Base-by-base conservation (phyloP, 2,113 vertebrate species). In the Sturnus vulgaris region DNA sequence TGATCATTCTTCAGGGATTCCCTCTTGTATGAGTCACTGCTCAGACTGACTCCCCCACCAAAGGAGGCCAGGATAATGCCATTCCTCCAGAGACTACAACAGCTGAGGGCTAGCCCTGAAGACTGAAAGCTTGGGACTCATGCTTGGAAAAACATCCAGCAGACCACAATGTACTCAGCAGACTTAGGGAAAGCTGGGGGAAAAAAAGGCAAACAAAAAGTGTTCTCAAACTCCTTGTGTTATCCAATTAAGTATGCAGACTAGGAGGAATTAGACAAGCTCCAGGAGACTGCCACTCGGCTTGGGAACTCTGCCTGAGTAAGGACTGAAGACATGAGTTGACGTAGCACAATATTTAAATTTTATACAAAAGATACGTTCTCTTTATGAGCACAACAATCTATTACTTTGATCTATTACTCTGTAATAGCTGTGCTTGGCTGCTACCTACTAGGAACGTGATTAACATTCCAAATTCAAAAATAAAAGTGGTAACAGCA, bases 1-100 rank as follows among this genome's bases (percentile, higher is more conserved):
- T 90, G 96, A 97, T 97, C 95, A 91, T 97, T 98, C 98, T 98
- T 97, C 95, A 98, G 98, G 98, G 98, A 98, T 98, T 98, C 98
- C 98, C 98, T 98, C 80, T 92, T 47, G 91, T 90, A 98, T 98
- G 98, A 98, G 97, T 98, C 98, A 98, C 92, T 87, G 86, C 94
- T 96, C 95, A 97, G 91, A 87, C 95, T 97, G 97, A 96, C 94
- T 95, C 95, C 93, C 90, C 93, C 94, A 94, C 27, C 63, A 60
- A 93, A 94, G 86, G 94, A 97, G 93, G 95, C 93, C 96, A 93
- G 95, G 93, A 97, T 96, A 97, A 96, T 96, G 92, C 96, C 91
- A 95, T 95, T 97, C 86, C 96, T 97, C 97, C 63, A 81, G 96
- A 96, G 97, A 96, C 91, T 92, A 69, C 75, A 96, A 94, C 93